A percentile compares a stretch with the other conserved stretches of the same genome.
Evolutionary conservation across 2,797 vertebrate genomes (phyloP).

Genomic region (Sebastes kiyomatsui): DNA sequence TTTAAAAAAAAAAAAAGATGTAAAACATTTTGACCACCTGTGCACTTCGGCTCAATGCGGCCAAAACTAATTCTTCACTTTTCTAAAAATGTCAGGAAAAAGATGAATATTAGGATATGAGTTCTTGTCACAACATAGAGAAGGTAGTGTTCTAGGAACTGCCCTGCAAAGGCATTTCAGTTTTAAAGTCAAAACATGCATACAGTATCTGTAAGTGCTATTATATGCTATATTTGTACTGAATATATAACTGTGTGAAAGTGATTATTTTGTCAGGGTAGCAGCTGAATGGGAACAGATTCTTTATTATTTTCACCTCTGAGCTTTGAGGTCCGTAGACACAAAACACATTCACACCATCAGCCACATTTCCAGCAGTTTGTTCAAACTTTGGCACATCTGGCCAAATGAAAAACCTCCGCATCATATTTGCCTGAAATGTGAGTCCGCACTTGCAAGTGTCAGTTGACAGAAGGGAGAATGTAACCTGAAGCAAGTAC

Average conservation of each 20-base stretch:
- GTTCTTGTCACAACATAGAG: neutral
- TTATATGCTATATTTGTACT: neutral
- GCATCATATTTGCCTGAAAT: neutral
- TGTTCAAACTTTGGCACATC: neutral
- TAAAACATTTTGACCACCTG: conserved; percentile 59
- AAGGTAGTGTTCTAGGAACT: neutral
- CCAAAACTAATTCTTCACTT: conserved; percentile 27
- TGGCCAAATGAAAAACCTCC: neutral
- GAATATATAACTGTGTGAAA: neutral
- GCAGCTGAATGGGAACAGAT: neutral
- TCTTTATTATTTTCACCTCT: neutral
- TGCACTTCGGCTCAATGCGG: conserved; percentile 1
- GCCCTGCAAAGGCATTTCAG: neutral
- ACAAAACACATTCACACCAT: neutral
- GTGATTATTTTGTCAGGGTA: neutral
- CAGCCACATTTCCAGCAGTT: neutral
- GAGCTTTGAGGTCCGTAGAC: neutral
- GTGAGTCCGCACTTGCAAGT: neutral
- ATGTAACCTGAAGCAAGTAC: neutral
- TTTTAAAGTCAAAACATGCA: neutral
- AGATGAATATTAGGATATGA: conserved; percentile 20
- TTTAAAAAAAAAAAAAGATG: conserved; percentile 1
- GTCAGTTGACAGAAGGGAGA: neutral
- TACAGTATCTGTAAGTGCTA: neutral
- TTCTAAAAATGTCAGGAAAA: conserved; percentile 9